Base-by-base conservation (phyloP, 64 coral and sea anemone species). In the Platygyra sinensis region DNA sequence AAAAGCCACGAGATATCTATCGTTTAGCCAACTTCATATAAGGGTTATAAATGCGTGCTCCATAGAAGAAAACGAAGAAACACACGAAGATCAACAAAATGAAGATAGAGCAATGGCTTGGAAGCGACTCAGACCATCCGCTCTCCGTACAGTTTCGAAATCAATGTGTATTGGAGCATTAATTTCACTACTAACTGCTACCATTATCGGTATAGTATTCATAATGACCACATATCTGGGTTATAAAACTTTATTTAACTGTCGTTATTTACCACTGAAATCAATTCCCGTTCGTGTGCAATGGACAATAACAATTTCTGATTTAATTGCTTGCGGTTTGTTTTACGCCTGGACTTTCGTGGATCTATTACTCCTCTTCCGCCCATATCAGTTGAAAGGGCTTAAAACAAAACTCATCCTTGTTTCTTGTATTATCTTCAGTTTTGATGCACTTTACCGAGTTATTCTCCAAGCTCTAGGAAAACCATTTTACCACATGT, bases 61-160 rank as follows among this genome's bases (percentile, higher is more conserved):
- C 25, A 16, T 7, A 54, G 76, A 79, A 5, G 51, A 54, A 12
- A 54, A 55, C 24, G 50, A 79, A 79, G 51, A 57, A n/a, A 39
- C 16, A 75, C 31, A 75, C 32, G 73, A 75, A 7, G 15, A n/a
- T 52, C 49, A 79, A 49, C 75, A 57, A 79, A 24, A 30, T 29
- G n/a, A 28, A 79, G 76, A 79, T 46, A 55, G 25, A n/a, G 76
- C 10, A 10, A 79, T 79, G 76, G 76, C 76, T 79, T 79, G 76
- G 76, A 79, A 79, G 76, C 46, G 49, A 55, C 25, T 79, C 24
- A 52, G 76, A 79, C 76, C 76, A 79, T 79, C 76, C 46, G 50
- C 8, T 59, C 24, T 79, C 25, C 76, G 25, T 14, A 55, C 76
- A 79, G 49, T 79, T 57, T 55, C 38, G 22, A 6, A 77, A 46